A percentile compares a stretch with the other conserved stretches of the same genome.
Conservation (phyloP, 2,888 invertebrate species). For the Ichneumon xanthorius region DNA sequence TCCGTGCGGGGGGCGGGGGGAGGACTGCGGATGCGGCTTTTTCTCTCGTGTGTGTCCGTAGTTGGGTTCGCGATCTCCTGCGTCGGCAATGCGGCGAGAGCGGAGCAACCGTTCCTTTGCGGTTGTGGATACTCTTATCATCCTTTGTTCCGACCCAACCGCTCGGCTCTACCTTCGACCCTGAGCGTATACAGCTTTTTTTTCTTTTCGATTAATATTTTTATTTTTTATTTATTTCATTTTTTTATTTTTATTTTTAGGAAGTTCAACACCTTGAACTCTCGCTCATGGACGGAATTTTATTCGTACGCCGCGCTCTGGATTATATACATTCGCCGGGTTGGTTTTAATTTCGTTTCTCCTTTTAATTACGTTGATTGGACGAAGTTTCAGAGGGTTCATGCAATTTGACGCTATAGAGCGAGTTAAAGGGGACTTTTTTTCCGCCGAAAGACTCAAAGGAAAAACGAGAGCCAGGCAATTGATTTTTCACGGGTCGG, state of each 20-base stretch:
- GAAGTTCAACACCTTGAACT: background rate
- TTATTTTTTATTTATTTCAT: background rate
- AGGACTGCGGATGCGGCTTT: conserved; percentile 66
- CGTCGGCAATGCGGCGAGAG: conserved; percentile 68
- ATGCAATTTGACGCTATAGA: background rate
- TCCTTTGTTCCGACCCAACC: conserved; percentile 20
- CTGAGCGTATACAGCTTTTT: background rate
- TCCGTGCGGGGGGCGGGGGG: background rate
- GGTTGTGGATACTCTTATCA: conserved; percentile 1
- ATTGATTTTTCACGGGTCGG: conserved; percentile 33
- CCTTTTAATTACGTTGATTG: background rate
- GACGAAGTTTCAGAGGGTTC: background rate
- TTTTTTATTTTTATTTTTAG: background rate
- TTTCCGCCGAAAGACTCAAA: background rate
- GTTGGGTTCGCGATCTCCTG: conserved; percentile 61
- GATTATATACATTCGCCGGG: no score
- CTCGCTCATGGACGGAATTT: background rate
- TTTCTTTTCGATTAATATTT: background rate
- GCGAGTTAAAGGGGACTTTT: background rate
- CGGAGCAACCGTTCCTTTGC: conserved; percentile 32
- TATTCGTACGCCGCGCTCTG: background rate
- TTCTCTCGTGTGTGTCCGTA: conserved; percentile 62
- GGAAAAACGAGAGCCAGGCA: conserved; percentile 3
- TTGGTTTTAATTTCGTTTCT: background rate
- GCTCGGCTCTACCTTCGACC: background rate